A percentile compares a stretch with the other conserved stretches of the same genome.
phyloP scores from a whole-genome alignment of 1,140 invertebrate species.

The Eulimnadia texana region DNA sequence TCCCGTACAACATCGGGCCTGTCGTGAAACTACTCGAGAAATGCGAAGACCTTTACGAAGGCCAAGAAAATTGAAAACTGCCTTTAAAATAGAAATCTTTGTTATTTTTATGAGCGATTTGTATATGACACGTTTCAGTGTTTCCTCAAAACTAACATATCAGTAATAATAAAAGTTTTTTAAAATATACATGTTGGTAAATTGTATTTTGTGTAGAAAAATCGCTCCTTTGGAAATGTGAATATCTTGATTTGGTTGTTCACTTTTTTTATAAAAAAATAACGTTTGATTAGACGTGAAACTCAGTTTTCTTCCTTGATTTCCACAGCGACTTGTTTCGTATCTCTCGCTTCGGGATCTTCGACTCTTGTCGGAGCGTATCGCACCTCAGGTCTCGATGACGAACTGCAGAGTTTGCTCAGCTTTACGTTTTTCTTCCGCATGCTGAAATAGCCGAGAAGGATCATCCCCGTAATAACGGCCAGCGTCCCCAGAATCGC shows the following conservation, averaged over 20 bases:
- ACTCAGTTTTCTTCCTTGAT: too few relatives aligned
- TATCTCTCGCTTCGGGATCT: not conserved
- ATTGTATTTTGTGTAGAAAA: too few relatives aligned
- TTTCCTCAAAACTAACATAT: too few relatives aligned
- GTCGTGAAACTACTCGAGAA: slow-evolving; percentile 65
- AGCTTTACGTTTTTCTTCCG: not conserved
- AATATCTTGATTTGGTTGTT: too few relatives aligned
- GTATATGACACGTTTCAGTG: too few relatives aligned
- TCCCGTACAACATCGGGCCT: slow-evolving; percentile 80
- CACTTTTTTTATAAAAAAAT: too few relatives aligned
- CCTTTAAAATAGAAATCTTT: not conserved
- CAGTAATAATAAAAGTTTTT: too few relatives aligned
- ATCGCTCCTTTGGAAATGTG: too few relatives aligned
- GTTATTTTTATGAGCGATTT: too few relatives aligned
- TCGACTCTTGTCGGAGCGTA: not conserved
- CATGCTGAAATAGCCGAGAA: not conserved
- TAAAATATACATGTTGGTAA: too few relatives aligned
- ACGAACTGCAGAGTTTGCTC: not conserved
- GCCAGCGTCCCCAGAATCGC: not conserved
- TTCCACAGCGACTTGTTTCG: not conserved
- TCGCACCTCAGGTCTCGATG: not conserved
- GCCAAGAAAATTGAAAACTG: slow-evolving; percentile 36
- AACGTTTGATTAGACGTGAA: too few relatives aligned
- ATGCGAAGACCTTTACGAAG: slow-evolving; percentile 73
- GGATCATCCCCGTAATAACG: not conserved